These are phyloP conservation scores for Heliconius hortense DNA, from an alignment of 2,888 invertebrate species.

Conservation along the genomic window DNA sequence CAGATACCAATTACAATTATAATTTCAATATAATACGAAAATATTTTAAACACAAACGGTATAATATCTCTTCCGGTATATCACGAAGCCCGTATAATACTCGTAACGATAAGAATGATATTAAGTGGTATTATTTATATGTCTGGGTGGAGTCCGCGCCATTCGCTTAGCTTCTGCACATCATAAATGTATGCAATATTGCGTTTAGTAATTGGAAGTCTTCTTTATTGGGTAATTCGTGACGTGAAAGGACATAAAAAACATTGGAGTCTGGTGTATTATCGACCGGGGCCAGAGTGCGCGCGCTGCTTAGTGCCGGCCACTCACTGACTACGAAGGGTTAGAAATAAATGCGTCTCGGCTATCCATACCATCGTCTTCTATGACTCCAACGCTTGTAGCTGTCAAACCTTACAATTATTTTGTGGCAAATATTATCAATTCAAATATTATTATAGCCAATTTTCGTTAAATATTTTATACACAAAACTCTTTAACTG, in stretches of 20 bases:
- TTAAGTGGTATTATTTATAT: constrained; percentile 40
- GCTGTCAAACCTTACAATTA: background rate
- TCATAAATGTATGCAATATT: constrained; percentile 52
- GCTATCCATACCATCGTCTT: constrained; percentile 47
- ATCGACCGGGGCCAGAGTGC: constrained; percentile 76
- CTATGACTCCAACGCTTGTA: constrained; percentile 43
- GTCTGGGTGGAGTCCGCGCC: constrained; percentile 33
- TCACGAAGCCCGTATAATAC: constrained; percentile 18
- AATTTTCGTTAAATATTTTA: background rate
- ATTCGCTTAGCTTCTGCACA: constrained; percentile 40
- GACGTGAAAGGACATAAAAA: constrained; percentile 78
- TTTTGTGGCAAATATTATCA: background rate
- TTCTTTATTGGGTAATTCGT: constrained; percentile 72
- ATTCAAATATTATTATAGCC: background rate
- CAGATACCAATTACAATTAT: background rate
- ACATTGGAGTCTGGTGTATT: constrained; percentile 77
- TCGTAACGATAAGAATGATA: constrained; percentile 23
- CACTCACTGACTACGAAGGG: constrained; percentile 45
- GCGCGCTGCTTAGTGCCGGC: constrained; percentile 55
- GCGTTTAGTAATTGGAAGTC: constrained; percentile 66
- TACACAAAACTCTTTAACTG: background rate
- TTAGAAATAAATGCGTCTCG: constrained; percentile 51
- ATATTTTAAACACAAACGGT: constrained; percentile 23
- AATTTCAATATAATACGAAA: constrained; percentile 30
- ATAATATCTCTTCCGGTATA: constrained; percentile 29